These are phyloP conservation scores for Bubo blakistoni DNA, from an alignment of 2,113 vertebrate species.

Conservation along the genomic window DNA sequence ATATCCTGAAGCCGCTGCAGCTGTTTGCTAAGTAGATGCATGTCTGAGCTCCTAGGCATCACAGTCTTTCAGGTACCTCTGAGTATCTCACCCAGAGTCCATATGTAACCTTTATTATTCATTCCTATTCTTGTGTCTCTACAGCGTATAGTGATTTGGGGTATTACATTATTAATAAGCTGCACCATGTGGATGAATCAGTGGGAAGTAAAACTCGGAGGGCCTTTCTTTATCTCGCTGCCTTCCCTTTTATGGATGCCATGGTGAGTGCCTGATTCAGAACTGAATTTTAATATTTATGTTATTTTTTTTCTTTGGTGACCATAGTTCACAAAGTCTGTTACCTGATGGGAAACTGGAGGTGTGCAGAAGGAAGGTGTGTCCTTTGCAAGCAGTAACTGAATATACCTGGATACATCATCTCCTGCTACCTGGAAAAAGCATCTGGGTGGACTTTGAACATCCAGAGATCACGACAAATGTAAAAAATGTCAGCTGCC, in stretches of 20 bases:
- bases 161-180: slow-evolving; percentile 98
- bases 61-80: neutral
- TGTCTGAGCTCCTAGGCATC: neutral
- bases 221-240: slow-evolving; percentile 94
- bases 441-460: neutral
- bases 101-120: neutral
- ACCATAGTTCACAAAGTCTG: neutral
- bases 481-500: neutral
- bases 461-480: neutral
- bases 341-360: neutral
- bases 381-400: neutral
- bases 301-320: neutral
- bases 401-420: neutral
- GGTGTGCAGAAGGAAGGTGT: neutral
- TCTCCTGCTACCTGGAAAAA: neutral
- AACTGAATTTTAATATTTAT: neutral
- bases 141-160: slow-evolving; percentile 90
- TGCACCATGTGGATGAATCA: slow-evolving; percentile 96
- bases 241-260: slow-evolving; percentile 95
- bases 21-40: neutral
- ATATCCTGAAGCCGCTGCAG: neutral
- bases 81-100: neutral
- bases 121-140: neutral
- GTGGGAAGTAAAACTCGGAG: slow-evolving; percentile 93
- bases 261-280: slow-evolving; percentile 82